Percentiles rank a stretch among this genome's conserved stretches.
Conservation (phyloP, 37 sponge, comb jelly and placozoan species). For the Hormiphora californensis region DNA sequence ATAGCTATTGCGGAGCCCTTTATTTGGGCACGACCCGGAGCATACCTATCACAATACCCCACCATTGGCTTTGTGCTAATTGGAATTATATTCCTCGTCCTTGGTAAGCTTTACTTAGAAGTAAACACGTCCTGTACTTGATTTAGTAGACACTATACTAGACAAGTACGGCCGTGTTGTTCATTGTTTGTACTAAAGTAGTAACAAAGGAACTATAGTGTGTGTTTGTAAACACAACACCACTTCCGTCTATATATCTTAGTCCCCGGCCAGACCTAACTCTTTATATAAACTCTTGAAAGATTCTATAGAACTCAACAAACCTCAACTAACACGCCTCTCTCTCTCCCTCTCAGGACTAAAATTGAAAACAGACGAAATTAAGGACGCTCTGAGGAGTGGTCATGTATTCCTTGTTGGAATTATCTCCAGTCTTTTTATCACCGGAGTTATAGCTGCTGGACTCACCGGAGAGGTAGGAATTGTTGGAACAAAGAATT, state of each 20-base stretch:
- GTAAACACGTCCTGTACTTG: no score
- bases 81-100: constrained; percentile 4
- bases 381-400: constrained; percentile 26
- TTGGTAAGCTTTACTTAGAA: neutral
- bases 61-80: constrained; percentile 3
- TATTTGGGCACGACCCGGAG: neutral
- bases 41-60: neutral
- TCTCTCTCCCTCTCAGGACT: neutral
- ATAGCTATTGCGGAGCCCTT: constrained; percentile 23
- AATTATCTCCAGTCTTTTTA: constrained; percentile 7
- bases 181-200: no score
- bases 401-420: neutral
- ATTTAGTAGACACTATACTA: no score
- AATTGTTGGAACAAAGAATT: no score
- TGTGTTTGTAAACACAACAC: no score
- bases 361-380: constrained; percentile 2
- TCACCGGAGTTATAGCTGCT: neutral
- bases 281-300: neutral
- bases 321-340: no score
- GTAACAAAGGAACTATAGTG: no score
- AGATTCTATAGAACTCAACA: no score
- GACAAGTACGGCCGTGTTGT: no score
- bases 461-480: neutral
- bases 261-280: neutral
- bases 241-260: neutral